phyloP scores from a whole-genome alignment of 2,888 invertebrate genomes.

The Drosophila prolongata region DNA sequence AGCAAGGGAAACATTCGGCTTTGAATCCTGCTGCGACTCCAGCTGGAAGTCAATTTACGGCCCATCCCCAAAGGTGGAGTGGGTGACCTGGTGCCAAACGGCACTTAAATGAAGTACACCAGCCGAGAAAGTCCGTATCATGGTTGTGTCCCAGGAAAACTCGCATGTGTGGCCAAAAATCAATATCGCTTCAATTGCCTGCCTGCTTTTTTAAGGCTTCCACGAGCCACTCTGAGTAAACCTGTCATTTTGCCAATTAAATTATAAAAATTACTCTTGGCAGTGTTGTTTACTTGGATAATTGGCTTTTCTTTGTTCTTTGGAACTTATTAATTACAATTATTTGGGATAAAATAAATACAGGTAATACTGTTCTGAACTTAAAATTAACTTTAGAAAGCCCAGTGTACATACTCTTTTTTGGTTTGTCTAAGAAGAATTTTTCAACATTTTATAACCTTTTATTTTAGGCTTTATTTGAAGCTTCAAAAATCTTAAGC shows the following conservation, averaged over 20 bases:
- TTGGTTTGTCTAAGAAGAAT: too few relatives aligned
- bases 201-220: constrained; percentile 65
- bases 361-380: too few relatives aligned
- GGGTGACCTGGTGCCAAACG: constrained; percentile 36
- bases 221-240: constrained; percentile 37
- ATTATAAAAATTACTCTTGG: constrained; percentile 67
- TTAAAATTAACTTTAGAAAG: too few relatives aligned
- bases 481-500: too few relatives aligned
- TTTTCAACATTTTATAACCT: too few relatives aligned
- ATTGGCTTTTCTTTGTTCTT: background rate
- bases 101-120: constrained; percentile 56
- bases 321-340: too few relatives aligned
- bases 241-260: constrained; percentile 76
- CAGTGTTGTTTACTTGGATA: constrained; percentile 3
- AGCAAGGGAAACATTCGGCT: constrained; percentile 20
- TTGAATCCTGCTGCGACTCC: constrained; percentile 10
- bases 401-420: too few relatives aligned
- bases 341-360: too few relatives aligned
- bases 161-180: constrained; percentile 34
- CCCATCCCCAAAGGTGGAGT: constrained; percentile 26
- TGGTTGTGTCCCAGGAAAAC: constrained; percentile 5
- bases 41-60: constrained; percentile 37
- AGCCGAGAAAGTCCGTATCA: constrained; percentile 10
- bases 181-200: constrained; percentile 55
- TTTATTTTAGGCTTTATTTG: too few relatives aligned